Evolutionary conservation across 1,140 invertebrate genomes (phyloP), one percentile per base, ranked within the genome.

Genomic region (Sarcophaga bullata): DNA sequence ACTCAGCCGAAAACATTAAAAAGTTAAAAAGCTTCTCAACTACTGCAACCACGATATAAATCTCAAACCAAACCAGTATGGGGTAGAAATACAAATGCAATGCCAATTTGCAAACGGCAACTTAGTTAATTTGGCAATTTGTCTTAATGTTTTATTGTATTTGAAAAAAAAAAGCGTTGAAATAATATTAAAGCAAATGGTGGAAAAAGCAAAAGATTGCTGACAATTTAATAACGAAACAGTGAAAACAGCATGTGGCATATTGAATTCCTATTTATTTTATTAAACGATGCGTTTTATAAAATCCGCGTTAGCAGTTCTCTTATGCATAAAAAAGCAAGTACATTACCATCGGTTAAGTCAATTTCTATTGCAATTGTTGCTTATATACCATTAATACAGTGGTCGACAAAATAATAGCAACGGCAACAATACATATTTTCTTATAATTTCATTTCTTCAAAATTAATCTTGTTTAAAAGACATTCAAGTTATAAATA

Each of bases 141-240:
- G 17, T 68, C 6, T 19, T 15, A 58, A 58, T 58, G 54, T n/a
- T 58, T 4, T n/a, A 68, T 25, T 37, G 25, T 37, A 7, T 68
- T 68, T 15, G n/a, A 68, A 37, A 37, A 37, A 37, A 68, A 68
- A 68, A 19, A 68, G 62, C 19, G 62, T 68, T 8, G 62, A 68
- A 68, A 68, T 17, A 10, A 68, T 68, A 68, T 68, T 68, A 17
- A 68, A n/a, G n/a, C n/a, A n/a, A n/a, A n/a, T n/a, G n/a, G n/a
- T n/a, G n/a, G n/a, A n/a, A n/a, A n/a, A n/a, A 68, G 62, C n/a
- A 68, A 68, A 68, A 68, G 9, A 68, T 25, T 25, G 62, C 62
- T 19, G 62, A 68, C 62, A 68, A 68, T 68, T 68, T 68, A 68
- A 25, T 68, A 68, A 68, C 62, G 62, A 68, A n/a, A n/a, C n/a